Conservation (phyloP, 2,888 invertebrate species). For the Kuschelorhynchus macadamiae region DNA sequence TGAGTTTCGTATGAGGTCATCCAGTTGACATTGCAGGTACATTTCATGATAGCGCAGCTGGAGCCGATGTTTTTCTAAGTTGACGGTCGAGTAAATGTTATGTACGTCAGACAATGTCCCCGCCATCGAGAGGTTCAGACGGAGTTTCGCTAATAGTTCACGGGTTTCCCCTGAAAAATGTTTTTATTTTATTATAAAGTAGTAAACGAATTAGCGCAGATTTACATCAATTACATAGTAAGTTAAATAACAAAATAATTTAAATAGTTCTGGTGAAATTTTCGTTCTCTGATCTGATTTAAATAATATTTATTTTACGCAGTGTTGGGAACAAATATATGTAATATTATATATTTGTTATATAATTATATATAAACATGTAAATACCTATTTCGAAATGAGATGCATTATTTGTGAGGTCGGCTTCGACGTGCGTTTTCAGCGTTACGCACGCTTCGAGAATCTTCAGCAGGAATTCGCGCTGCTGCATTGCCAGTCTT, state of each 20-base stretch:
- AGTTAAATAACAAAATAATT: no score
- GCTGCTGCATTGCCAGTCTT: constrained; percentile 78
- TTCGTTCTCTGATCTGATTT: no score
- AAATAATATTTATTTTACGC: no score
- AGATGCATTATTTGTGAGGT: constrained; percentile 78
- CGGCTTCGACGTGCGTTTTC: constrained; percentile 82
- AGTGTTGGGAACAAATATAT: no score
- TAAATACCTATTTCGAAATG: constrained; percentile 75
- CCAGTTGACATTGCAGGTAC: constrained; percentile 80
- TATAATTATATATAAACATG: no score
- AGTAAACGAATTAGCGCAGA: no score
- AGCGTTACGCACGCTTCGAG: constrained; percentile 82
- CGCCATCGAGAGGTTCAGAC: constrained; percentile 73
- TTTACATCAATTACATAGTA: no score
- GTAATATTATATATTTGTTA: no score
- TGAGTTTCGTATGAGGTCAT: constrained; percentile 78
- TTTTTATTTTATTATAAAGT: no score
- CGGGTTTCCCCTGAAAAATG: constrained; percentile 71
- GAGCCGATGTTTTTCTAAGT: constrained; percentile 77
- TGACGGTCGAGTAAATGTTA: constrained; percentile 74
- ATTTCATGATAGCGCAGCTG: constrained; percentile 80
- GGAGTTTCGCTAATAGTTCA: constrained; percentile 75
- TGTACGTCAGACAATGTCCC: constrained; percentile 75
- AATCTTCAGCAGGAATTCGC: constrained; percentile 80
- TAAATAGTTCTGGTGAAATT: no score